phyloP scores from a whole-genome alignment of 1,140 invertebrate genomes.

The Heliconius hewitsoni region DNA sequence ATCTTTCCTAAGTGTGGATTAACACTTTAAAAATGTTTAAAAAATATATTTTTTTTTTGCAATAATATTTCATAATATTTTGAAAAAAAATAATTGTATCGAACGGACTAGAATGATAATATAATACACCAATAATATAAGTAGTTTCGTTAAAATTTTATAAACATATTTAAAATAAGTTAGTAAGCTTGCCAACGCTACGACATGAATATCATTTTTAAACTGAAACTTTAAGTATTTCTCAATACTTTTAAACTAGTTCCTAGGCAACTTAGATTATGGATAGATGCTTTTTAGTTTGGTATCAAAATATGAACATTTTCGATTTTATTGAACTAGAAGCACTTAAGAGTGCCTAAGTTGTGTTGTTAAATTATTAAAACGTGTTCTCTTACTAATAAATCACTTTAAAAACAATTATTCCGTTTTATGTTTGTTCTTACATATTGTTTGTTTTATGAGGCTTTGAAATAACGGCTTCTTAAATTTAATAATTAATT shows the following conservation, averaged over 20 bases:
- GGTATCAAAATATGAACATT: background rate
- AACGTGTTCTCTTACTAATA: too few relatives aligned
- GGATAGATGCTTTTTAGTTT: background rate
- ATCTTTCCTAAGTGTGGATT: too few relatives aligned
- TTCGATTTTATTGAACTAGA: background rate
- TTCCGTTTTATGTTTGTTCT: too few relatives aligned
- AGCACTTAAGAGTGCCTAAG: background rate
- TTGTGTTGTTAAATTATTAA: too few relatives aligned
- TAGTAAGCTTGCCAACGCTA: conserved; percentile 6
- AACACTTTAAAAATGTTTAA: too few relatives aligned
- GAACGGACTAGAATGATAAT: background rate
- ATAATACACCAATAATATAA: background rate
- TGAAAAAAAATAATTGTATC: background rate
- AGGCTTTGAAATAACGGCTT: too few relatives aligned
- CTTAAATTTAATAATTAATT: too few relatives aligned
- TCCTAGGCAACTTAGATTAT: background rate
- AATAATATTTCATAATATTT: too few relatives aligned
- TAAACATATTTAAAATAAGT: background rate
- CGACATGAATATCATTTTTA: conserved; percentile 27
- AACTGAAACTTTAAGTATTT: conserved; percentile 15
- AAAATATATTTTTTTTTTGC: too few relatives aligned
- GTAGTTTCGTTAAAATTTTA: background rate
- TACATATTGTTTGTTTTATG: too few relatives aligned
- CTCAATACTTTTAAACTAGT: conserved; percentile 5
- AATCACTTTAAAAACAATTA: too few relatives aligned